A percentile compares a stretch with the other conserved stretches of the same genome.
These are phyloP conservation scores for Seriola rivoliana DNA, from an alignment of 2,113 vertebrate species.

Conservation along the genomic window DNA sequence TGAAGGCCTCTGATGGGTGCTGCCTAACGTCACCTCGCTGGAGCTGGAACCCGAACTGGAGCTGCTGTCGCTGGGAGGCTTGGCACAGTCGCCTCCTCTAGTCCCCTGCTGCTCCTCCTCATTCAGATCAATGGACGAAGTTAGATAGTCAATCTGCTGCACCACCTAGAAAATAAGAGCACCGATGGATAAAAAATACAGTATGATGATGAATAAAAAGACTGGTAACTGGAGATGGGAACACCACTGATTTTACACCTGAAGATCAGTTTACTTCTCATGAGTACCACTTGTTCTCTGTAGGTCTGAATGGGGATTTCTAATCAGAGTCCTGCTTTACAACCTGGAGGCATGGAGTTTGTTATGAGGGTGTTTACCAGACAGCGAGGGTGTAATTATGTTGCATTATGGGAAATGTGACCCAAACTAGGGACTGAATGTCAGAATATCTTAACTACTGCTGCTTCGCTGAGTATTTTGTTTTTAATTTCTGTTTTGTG, in stretches of 20 bases:
- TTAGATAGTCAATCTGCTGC: slow-evolving; percentile 86
- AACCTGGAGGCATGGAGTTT: background rate
- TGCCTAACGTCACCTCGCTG: slow-evolving; percentile 55
- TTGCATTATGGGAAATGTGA: slow-evolving; percentile 16
- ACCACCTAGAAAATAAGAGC: slow-evolving; percentile 81
- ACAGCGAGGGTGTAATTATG: slow-evolving; percentile 4
- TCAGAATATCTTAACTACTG: background rate
- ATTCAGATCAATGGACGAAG: slow-evolving; percentile 82
- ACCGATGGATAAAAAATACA: slow-evolving; percentile 10
- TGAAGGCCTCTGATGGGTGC: slow-evolving; percentile 29
- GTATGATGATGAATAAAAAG: slow-evolving; percentile 3
- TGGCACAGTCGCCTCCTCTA: slow-evolving; percentile 37
- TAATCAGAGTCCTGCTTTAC: background rate
- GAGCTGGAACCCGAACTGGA: slow-evolving; percentile 73
- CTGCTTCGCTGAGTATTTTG: background rate
- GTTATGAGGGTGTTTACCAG: background rate
- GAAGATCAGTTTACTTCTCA: background rate
- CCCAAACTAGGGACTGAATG: background rate
- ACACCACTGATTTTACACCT: slow-evolving; percentile 14
- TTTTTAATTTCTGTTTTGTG: background rate
- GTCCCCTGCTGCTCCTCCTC: slow-evolving; percentile 66
- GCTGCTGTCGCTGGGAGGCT: slow-evolving; percentile 61
- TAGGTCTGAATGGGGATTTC: background rate
- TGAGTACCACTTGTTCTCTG: background rate
- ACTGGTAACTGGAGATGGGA: background rate